phyloP scores from a whole-genome alignment of 1,140 invertebrate species.

The Ephestia elutella region DNA sequence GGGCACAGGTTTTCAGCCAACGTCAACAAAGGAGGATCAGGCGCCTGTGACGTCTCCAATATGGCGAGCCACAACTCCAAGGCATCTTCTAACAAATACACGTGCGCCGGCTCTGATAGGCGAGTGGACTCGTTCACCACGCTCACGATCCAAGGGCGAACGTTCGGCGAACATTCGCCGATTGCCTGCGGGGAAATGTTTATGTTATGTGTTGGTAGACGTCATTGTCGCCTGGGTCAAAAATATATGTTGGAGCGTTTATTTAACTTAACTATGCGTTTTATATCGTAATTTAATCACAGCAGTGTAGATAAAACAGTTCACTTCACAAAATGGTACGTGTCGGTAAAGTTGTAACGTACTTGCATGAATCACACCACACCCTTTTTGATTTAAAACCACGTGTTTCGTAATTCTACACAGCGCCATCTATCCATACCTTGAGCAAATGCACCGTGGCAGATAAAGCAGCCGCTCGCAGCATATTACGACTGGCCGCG shows the following conservation, averaged over 20 bases:
- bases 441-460: slow-evolving; percentile 85
- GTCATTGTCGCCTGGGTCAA: too few relatives aligned
- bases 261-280: too few relatives aligned
- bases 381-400: too few relatives aligned
- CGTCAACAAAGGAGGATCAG: slow-evolving; percentile 77
- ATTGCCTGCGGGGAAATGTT: slow-evolving; percentile 34
- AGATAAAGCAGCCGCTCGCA: slow-evolving; percentile 90
- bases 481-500: slow-evolving; percentile 86
- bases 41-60: slow-evolving; percentile 79
- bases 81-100: slow-evolving; percentile 94
- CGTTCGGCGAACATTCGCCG: slow-evolving; percentile 47
- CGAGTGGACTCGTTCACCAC: slow-evolving; percentile 87
- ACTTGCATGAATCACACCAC: too few relatives aligned
- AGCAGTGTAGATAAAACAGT: too few relatives aligned
- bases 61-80: slow-evolving; percentile 91
- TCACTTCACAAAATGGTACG: too few relatives aligned
- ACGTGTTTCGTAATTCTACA: neutral
- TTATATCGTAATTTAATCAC: too few relatives aligned
- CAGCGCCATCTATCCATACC: slow-evolving; percentile 49
- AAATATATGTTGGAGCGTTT: too few relatives aligned
- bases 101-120: slow-evolving; percentile 84
- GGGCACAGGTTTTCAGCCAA: slow-evolving; percentile 85
- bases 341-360: too few relatives aligned
- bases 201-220: too few relatives aligned
- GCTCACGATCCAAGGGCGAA: slow-evolving; percentile 54